These are phyloP conservation scores for Otis tarda DNA, from an alignment of 2,113 vertebrate species.

Conservation along the genomic window DNA sequence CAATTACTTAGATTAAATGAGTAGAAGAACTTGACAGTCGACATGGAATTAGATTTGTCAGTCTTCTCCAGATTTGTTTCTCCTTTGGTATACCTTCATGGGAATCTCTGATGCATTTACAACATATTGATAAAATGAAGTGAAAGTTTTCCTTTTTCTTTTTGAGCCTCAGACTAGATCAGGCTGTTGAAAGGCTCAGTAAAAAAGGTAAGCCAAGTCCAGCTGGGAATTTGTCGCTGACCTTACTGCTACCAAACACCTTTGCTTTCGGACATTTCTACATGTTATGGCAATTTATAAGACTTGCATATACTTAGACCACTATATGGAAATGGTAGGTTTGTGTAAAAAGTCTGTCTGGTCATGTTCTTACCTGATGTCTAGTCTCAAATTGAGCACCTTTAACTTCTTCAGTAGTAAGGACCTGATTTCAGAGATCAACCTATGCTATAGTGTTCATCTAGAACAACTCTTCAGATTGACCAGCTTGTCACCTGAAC, in stretches of 20 bases:
- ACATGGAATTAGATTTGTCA: neutral
- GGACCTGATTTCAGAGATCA: neutral
- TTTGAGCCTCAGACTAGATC: neutral
- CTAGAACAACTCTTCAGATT: neutral
- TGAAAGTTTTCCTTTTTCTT: neutral
- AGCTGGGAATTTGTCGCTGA: neutral
- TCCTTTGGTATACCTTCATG: neutral
- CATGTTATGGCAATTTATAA: neutral
- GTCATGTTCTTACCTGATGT: neutral
- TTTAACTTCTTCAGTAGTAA: neutral
- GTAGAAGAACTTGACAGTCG: neutral
- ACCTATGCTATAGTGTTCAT: neutral
- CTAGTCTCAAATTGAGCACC: neutral
- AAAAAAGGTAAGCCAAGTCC: neutral
- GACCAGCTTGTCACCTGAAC: neutral
- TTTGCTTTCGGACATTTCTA: neutral
- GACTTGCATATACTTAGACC: fast-evolving
- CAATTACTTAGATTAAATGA: neutral
- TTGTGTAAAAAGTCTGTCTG: neutral
- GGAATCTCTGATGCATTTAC: neutral
- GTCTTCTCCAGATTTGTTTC: neutral
- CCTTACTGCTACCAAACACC: neutral
- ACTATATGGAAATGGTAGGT: neutral
- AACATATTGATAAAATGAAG: neutral
- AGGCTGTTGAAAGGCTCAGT: neutral